Evolutionary conservation across 2,797 vertebrate genomes (phyloP).

Genomic region (Danio tinwini): DNA sequence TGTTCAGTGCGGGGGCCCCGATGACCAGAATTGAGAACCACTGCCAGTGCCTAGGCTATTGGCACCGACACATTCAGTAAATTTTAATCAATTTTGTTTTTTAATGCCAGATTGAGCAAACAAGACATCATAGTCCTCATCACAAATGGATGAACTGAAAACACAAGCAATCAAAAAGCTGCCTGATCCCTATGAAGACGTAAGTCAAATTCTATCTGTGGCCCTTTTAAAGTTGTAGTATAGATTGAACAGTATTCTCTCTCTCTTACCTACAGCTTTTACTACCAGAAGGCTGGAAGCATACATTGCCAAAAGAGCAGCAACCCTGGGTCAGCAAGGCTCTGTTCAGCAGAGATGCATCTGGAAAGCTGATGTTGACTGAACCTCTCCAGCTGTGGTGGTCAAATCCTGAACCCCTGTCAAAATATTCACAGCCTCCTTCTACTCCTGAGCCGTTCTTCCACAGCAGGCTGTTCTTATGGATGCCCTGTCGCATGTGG

Average conservation of each 20-base stretch:
- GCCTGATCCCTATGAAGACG: conserved; percentile 7
- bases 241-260: not conserved
- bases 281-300: conserved; percentile 44
- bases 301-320: conserved; percentile 27
- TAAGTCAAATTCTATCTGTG: not conserved
- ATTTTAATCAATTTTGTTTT: not conserved
- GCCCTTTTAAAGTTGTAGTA: not conserved
- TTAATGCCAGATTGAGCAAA: not conserved
- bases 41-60: no score
- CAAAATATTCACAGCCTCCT: conserved; percentile 4
- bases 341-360: conserved; percentile 6
- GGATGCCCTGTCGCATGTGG: conserved; percentile 41
- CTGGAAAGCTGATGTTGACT: conserved; percentile 17
- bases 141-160: conserved; percentile 9
- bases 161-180: not conserved
- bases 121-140: not conserved
- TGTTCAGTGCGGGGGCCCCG: no score
- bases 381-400: conserved; percentile 38
- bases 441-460: conserved; percentile 25
- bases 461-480: conserved; percentile 40
- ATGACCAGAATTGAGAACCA: no score
- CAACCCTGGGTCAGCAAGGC: conserved; percentile 40
- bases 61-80: no score
- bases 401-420: conserved; percentile 16
- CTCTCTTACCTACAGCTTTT: not conserved